phyloP scores from a whole-genome alignment of 2,888 invertebrate genomes.

The Xestia rhomboidea region DNA sequence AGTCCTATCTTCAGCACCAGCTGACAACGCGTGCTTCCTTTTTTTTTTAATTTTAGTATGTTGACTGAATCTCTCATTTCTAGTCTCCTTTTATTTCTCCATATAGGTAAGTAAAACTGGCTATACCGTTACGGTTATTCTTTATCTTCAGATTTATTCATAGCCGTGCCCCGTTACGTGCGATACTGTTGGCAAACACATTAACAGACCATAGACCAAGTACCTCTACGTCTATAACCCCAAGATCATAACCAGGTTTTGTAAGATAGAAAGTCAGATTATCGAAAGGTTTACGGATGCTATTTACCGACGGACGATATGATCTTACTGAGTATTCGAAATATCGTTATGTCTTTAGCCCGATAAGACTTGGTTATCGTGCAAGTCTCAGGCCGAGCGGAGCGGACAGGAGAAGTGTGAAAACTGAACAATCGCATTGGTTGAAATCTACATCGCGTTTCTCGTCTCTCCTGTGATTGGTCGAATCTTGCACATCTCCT shows the following conservation, averaged over 20 bases:
- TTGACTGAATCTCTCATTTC: not conserved
- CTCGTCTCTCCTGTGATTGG: too few relatives aligned
- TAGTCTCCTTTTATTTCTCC: not conserved
- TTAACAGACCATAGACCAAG: not conserved
- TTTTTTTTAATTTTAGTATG: not conserved
- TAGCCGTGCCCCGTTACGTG: slow-evolving; percentile 3
- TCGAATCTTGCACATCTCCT: too few relatives aligned
- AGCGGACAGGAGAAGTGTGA: too few relatives aligned
- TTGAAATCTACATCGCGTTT: too few relatives aligned
- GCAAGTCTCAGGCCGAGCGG: not conserved
- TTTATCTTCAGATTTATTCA: slow-evolving; percentile 16
- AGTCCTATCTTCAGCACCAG: not conserved
- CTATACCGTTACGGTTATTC: not conserved
- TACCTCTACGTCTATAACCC: slow-evolving; percentile 6
- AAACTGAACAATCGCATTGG: too few relatives aligned
- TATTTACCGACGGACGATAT: slow-evolving; percentile 14
- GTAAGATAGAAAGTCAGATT: slow-evolving; percentile 43
- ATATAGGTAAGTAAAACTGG: not conserved
- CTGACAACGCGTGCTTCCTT: not conserved
- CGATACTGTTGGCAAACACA: slow-evolving; percentile 15
- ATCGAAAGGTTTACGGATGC: not conserved
- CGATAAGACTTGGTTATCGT: not conserved
- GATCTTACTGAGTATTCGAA: slow-evolving; percentile 21
- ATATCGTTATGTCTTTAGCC: not conserved
- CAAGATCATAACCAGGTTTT: slow-evolving; percentile 24